Evolutionary conservation across 2,888 invertebrate species (phyloP), one percentile per base, ranked within the genome.

Genomic region (Ophraella communa): DNA sequence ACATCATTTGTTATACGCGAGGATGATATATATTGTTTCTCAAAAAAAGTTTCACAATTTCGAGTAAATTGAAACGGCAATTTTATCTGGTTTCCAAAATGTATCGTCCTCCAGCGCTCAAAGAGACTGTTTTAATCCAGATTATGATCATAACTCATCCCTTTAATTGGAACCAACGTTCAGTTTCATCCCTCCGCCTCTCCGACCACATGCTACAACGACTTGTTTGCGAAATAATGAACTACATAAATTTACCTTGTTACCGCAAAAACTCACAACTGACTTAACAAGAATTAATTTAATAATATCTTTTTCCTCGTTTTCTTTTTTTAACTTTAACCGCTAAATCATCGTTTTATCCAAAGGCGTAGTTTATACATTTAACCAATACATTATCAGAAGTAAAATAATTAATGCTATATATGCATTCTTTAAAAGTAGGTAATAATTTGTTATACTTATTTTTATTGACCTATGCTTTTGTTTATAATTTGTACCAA

Each of bases 181-280:
- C 62, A 63, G 59, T 65, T 62, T 60, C 66, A 65, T 59, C 69
- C 68, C 67, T 67, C 44, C 53, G 66, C 71, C 67, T n/a, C n/a
- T n/a, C 70, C 55, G 65, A 67, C 74, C 74, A 71, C 74, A 76
- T 72, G 73, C 73, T 71, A 70, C 69, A 70, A 68, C 69, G 69
- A 69, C 72, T 75, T 75, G 74, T 76, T 75, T 72, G 72, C 73
- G 66, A 74, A 74, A 76, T 78, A 77, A 78, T 77, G 76, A 78
- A 77, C 75, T 76, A 74, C 74, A 78, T 78, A 78, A 78, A 77
- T 78, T 76, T 71, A 74, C 74, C 74, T 73, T 72, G 67, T 72
- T 70, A 68, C 64, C 69, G 69, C 70, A 68, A 75, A 75, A 76
- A 74, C 68, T 65, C 70, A 71, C 60, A 70, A 72, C 74, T 74